Base-by-base conservation (phyloP, 1,140 invertebrate genomes). In the Pogonomyrmex californicus region DNA sequence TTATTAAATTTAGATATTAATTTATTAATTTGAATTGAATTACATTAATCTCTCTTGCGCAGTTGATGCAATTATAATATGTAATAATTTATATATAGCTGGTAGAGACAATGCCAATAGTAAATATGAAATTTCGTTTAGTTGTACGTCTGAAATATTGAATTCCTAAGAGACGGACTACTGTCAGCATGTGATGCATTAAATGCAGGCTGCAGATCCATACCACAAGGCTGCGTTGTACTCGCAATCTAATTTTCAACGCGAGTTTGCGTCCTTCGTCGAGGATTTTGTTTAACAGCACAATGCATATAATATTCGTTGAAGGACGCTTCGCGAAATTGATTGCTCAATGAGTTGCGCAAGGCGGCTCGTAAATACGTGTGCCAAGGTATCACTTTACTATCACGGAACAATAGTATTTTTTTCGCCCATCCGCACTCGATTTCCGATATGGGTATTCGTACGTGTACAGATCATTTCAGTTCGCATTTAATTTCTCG, bases 251-350 rank as follows among this genome's bases (percentile, higher is more conserved):
- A 23, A 81, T 81, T 81, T 81, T 44, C 65, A 70, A 23, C 49
- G 23, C 17, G 10, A 23, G 44, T 33, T 54, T n/a, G n/a, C 47
- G 77, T 41, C 77, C 47, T 79, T 79, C 47, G 62, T n/a, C 0
- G 62, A 79, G 41, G 17, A 68, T 79, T 79, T 79, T 54, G 77
- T 79, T 68, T 23, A 68, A 49, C n/a, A 12, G 33, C 44, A 23
- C 47, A 66, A 79, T 51, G 23, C 62, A 54, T 68, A 47, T 79
- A 30, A 79, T 54, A 68, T 41, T 12, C 10, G 77, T 7, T 30
- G 62, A 79, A 79, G 62, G 77, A 47, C 23, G 12, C 5, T 30
- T 30, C 47, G 23, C n/a, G 12, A 54, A 68, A 12, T 54, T 51
- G 36, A 68, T 79, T 68, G 56, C 33, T 30, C 44, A 36, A 68